These are phyloP conservation scores for Gadopsis bispinosus DNA, from an alignment of 2,797 vertebrate genomes.

Conservation along the genomic window DNA sequence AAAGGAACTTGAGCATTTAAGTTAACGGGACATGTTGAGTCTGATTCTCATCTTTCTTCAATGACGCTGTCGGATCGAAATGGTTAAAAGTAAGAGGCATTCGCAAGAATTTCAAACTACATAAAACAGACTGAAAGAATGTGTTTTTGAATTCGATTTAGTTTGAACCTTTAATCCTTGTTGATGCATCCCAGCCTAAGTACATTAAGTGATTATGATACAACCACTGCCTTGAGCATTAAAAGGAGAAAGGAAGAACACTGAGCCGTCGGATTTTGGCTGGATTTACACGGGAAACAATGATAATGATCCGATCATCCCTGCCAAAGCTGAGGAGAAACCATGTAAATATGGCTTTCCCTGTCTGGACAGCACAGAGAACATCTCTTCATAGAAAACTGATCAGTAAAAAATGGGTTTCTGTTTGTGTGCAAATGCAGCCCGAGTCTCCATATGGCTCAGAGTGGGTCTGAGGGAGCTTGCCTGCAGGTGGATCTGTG, in stretches of 20 bases:
- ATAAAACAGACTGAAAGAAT: background rate
- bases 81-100: too few species aligned
- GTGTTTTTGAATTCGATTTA: background rate
- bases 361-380: slow-evolving; percentile 12
- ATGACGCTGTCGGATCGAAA: background rate
- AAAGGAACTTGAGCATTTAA: background rate
- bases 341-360: slow-evolving; percentile 1
- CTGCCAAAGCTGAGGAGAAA: slow-evolving; percentile 25
- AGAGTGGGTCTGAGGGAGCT: slow-evolving; percentile 63
- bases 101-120: too few species aligned
- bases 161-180: slow-evolving; percentile 15
- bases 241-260: slow-evolving; percentile 16
- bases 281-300: slow-evolving; percentile 44
- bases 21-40: background rate
- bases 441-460: slow-evolving; percentile 53
- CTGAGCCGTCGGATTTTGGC: slow-evolving; percentile 40
- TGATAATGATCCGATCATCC: slow-evolving; percentile 1
- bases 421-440: slow-evolving; percentile 48
- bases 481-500: slow-evolving; percentile 80
- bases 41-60: background rate
- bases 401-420: background rate
- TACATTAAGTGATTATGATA: slow-evolving; percentile 27
- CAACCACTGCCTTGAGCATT: slow-evolving; percentile 17
- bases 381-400: background rate
- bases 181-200: slow-evolving; percentile 59